Percentiles rank a stretch among this genome's conserved stretches.
Conservation (phyloP, 2,888 invertebrate species). For the Tupiocoris notatus region DNA sequence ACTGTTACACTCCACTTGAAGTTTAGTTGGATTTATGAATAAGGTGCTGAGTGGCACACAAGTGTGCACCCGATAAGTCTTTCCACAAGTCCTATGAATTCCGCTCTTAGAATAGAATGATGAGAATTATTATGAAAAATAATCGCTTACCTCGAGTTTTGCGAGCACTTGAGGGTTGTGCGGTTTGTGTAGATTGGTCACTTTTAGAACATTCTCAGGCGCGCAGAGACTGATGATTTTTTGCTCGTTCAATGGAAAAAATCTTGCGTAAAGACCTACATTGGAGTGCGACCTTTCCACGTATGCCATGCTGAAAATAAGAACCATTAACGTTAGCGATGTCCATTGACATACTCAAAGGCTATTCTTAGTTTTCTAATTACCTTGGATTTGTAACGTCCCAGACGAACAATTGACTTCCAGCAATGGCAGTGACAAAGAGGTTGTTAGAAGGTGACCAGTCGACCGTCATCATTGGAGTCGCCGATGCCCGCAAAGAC, state of each 20-base stretch:
- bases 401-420: conserved; percentile 32
- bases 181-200: conserved; percentile 20
- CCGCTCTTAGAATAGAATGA: no score
- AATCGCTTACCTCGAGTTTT: conserved; percentile 30
- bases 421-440: conserved; percentile 58
- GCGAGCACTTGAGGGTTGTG: conserved; percentile 13
- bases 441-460: conserved; percentile 67
- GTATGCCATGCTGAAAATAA: conserved; percentile 59
- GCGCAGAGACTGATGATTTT: conserved; percentile 67
- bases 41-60: no score
- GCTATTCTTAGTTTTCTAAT: not conserved
- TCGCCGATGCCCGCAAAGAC: conserved; percentile 63
- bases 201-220: conserved; percentile 61
- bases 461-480: conserved; percentile 66
- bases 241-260: conserved; percentile 63
- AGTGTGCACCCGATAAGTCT: no score
- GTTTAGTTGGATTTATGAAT: no score
- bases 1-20: no score
- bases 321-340: conserved; percentile 10
- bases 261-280: conserved; percentile 62
- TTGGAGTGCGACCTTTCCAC: conserved; percentile 64
- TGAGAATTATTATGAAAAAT: no score
- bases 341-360: not conserved
- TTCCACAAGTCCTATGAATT: no score
- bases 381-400: conserved; percentile 32